Base-by-base conservation (phyloP, 2,888 invertebrate genomes). In the Nemoura dubitans region DNA sequence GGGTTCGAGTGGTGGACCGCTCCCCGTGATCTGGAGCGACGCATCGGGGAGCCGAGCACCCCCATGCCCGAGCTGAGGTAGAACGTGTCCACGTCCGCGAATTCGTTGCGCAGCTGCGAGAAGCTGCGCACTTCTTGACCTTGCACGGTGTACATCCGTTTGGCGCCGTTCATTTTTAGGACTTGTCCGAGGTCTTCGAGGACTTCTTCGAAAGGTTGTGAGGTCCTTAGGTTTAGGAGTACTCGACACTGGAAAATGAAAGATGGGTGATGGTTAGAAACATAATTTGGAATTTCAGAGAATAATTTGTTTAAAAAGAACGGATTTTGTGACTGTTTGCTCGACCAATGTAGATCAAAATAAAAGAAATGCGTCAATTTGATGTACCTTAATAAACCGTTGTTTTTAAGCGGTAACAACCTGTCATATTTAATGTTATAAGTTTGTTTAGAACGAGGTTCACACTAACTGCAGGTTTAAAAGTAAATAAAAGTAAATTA, bases 91-190 rank as follows among this genome's bases (percentile, higher is more conserved):
- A 97, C 95, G 90, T 97, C 97, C 21, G 97, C 96, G 90, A 98
- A 97, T 91, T 98, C 98, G 91, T 98, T 97, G 83, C 98, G 94
- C 86, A 98, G 92, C 90, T 98, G 98, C 0, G 98, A 98, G 91
- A 98, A 98, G 91, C 98, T 98, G 89, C 97, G 94, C 1, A 98
- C 96, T 95, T 98, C 97, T 93, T 97, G 97, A 59, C 97, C 97
- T 59, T 96, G 95, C 83, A 97, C 96, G 42, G 98, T 98, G 92
- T 96, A 98, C 96, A 98, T 97, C 91, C 96, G 94, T 91, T 97
- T 96, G 88, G 97, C 97, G 88, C 97, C 96, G 90, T 95, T 97
- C 95, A 97, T 97, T 93, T 97, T 97, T 88, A 98, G 93, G 83
- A 98, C 97, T 92, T 97, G 97, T 82, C 98, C 98, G 90, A 98